Base-by-base conservation (phyloP, 2,113 vertebrate genomes). In the Campylorhamphus procurvoides region DNA sequence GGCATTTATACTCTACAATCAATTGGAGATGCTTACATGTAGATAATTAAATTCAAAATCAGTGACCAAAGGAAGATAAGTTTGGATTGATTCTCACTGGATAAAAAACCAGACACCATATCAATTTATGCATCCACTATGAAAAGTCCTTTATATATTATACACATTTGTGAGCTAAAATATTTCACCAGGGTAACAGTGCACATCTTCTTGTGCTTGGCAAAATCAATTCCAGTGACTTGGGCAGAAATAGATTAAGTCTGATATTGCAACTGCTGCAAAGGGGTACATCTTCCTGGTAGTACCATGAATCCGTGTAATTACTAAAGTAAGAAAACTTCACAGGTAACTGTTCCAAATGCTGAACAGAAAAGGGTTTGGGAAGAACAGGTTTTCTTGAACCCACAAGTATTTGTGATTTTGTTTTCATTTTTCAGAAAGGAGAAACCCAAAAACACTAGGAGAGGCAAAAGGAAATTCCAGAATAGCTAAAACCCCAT, bases 1-100 rank as follows among this genome's bases (percentile, higher is more conserved):
- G 3, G 59, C 12, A 69, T 68, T 80, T 83, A 35, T 66, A 46
- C 40, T 66, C 59, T 47, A 42, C 2, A 3, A 69, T 77, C 79
- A 83, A 37, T 66, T 0, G 2, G 39, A 80, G 42, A 85, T 58
- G 55, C n/a, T 86, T 62, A 69, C 19, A 20, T 49, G 25, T 14
- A 67, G 47, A 69, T 79, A 82, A 96, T 58, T 80, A 64, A 89
- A 89, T 91, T 72, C 58, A 87, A 81, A 90, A 90, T 66, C 47
- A 71, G 50, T 74, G 72, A 93, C 35, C 85, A 84, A 87, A 88
- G 42, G 33, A 84, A 91, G 52, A 67, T n/a, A 81, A 46, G 11
- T 77, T 39, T 4, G 3, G 24, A 92, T 91, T 1, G 0, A 86
- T 92, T 90, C 72, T 63, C 53, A 47, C 25, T 76, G 25, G 46